Percentiles rank a stretch among this genome's conserved stretches.
Evolutionary conservation across 2,797 vertebrate species (phyloP).

Genomic region (Fringilla coelebs): DNA sequence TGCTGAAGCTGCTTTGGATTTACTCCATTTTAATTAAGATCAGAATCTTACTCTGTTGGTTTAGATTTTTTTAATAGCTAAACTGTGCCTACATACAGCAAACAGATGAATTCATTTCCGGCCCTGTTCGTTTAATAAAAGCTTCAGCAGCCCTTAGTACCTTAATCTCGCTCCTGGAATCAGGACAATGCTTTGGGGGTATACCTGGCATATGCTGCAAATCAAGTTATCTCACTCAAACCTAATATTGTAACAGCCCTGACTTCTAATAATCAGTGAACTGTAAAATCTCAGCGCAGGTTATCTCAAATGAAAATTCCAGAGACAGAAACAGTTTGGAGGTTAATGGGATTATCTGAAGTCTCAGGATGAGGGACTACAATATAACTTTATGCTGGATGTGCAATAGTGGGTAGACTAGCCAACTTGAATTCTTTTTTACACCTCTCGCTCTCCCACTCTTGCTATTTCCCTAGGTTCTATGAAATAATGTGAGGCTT

Average conservation of each 20-base stretch:
- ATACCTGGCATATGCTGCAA: slow-evolving; percentile 8
- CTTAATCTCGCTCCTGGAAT: neutral
- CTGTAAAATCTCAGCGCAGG: slow-evolving; percentile 11
- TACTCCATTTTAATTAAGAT: slow-evolving; percentile 46
- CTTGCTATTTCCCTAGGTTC: neutral
- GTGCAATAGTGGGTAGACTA: neutral
- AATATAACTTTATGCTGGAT: neutral
- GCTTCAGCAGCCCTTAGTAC: neutral
- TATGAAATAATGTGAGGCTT: slow-evolving; percentile 14
- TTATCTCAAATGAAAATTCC: slow-evolving; percentile 47
- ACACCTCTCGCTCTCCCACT: neutral
- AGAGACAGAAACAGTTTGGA: neutral
- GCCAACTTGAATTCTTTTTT: neutral
- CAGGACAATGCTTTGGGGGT: neutral
- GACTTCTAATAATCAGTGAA: slow-evolving; percentile 32
- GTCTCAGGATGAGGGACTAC: neutral
- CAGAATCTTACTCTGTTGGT: neutral
- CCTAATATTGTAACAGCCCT: neutral
- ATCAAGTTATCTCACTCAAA: slow-evolving; percentile 38
- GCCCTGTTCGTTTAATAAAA: slow-evolving; percentile 16
- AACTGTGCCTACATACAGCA: neutral
- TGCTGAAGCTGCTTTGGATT: neutral
- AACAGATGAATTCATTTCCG: neutral
- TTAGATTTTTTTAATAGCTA: neutral
- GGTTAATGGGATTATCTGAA: slow-evolving; percentile 31